phyloP scores from a whole-genome alignment of 2,888 invertebrate genomes.

The Ischnus inquisitorius region DNA sequence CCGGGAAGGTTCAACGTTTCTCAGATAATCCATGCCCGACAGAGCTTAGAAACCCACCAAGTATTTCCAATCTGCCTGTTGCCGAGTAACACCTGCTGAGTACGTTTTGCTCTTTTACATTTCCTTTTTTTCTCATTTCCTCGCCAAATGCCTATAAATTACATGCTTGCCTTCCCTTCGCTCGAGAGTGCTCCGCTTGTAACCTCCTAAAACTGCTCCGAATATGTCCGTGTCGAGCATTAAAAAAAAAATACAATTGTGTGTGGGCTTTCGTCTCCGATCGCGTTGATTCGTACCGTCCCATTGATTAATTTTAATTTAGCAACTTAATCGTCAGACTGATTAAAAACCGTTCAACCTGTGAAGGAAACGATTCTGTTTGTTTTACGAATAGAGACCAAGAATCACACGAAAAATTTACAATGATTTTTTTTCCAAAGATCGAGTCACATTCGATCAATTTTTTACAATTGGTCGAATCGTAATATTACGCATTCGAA shows the following conservation, averaged over 20 bases:
- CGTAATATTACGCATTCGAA: slow-evolving; percentile 40
- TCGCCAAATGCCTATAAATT: slow-evolving; percentile 13
- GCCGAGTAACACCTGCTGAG: slow-evolving; percentile 46
- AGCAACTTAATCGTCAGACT: slow-evolving; percentile 67
- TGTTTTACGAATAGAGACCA: slow-evolving; percentile 2
- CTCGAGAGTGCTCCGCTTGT: background rate
- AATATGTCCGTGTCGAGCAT: slow-evolving; percentile 20
- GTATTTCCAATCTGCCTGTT: slow-evolving; percentile 49
- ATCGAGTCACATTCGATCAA: background rate
- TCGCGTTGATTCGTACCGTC: slow-evolving; percentile 37
- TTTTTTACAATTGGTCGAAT: too few relatives aligned
- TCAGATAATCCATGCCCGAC: slow-evolving; percentile 42
- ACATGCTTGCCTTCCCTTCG: background rate
- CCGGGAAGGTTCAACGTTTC: slow-evolving; percentile 35
- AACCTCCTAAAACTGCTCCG: slow-evolving; percentile 1
- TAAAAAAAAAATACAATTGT: slow-evolving; percentile 6
- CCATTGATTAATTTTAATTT: slow-evolving; percentile 24
- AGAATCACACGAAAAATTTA: slow-evolving; percentile 3
- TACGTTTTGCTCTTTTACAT: slow-evolving; percentile 21
- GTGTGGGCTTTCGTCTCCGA: slow-evolving; percentile 31
- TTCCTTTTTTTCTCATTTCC: background rate
- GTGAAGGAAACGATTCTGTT: slow-evolving; percentile 62
- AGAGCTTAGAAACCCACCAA: slow-evolving; percentile 49
- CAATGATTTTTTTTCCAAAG: slow-evolving; percentile 5
- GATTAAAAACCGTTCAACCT: slow-evolving; percentile 68